Conservation (phyloP, 2,888 invertebrate genomes). For the Ophonus ardosiacus region DNA sequence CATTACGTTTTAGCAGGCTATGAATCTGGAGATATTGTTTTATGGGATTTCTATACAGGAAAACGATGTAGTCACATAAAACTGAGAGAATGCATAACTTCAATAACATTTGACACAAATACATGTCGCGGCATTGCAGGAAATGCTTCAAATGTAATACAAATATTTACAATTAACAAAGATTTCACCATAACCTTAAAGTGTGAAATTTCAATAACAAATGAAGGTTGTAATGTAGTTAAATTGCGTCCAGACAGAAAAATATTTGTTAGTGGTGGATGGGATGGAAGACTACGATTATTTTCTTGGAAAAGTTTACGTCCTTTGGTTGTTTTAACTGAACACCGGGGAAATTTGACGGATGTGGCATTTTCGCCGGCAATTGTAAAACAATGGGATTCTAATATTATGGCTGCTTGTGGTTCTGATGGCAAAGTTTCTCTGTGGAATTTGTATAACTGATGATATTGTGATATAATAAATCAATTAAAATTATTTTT, state of each 20-base stretch:
- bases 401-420: constrained; percentile 88
- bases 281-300: constrained; percentile 86
- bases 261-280: constrained; percentile 85
- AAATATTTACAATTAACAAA: constrained; percentile 78
- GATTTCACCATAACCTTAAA: constrained; percentile 79
- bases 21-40: constrained; percentile 84
- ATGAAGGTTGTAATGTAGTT: constrained; percentile 85
- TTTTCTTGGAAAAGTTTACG: constrained; percentile 88
- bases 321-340: constrained; percentile 84
- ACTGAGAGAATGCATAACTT: constrained; percentile 82
- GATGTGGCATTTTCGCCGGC: constrained; percentile 84
- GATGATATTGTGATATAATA: constrained; percentile 41
- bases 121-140: constrained; percentile 84
- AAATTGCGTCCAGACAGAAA: constrained; percentile 84
- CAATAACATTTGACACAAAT: constrained; percentile 83
- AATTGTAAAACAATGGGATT: constrained; percentile 83
- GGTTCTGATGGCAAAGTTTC: constrained; percentile 87
- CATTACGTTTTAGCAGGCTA: constrained; percentile 83
- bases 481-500: constrained; percentile 56
- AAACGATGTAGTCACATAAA: constrained; percentile 79
- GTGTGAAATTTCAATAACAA: constrained; percentile 82
- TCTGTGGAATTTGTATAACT: constrained; percentile 88
- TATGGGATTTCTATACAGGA: constrained; percentile 84
- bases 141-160: constrained; percentile 80
- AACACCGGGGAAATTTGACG: constrained; percentile 84